Evolutionary conservation across 2,888 invertebrate genomes (phyloP), one percentile per base, ranked within the genome.

Genomic region (Lithosia quadra): DNA sequence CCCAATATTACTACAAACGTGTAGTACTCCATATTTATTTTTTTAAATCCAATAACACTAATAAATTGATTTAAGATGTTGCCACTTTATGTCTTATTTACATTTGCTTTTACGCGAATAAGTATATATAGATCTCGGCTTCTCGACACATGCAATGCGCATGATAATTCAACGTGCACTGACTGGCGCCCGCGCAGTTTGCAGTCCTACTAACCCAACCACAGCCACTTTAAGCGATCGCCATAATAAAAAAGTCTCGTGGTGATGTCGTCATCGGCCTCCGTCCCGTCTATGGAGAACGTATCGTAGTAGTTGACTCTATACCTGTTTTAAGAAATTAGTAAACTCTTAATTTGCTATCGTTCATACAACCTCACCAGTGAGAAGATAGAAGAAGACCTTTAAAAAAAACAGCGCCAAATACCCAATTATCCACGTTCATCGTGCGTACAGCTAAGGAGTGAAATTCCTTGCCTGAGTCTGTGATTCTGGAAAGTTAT

Each of bases 151-250:
- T 76, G 80, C 67, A 73, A 65, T 72, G 73, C 74, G 75, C 78
- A 75, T 73, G 67, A 75, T 72, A 73, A 78, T 39, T 67, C 58
- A 74, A 69, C 74, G 78, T 74, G 73, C 80, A 82, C 82, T 81
- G 80, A 71, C 63, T 66, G 61, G 71, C 75, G 72, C 60, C 10
- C 4, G 71, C 78, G 80, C 78, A 71, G 63, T 63, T 63, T 74
- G 69, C 68, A 57, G 71, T 67, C 69, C 70, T 72, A 67, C 73
- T 33, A 73, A 73, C 49, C 56, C 18, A 57, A 65, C 63, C 65
- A 65, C 65, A 49, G 64, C 67, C 59, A 55, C 68, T 69, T 59
- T 36, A 68, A 61, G 21, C 67, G 59, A 60, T 67, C 57, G 60
- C 55, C 58, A 63, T 68, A 73, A 78, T 78, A 70, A 79, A 78